Evolutionary conservation across 2,113 vertebrate genomes (phyloP), one percentile per base, ranked within the genome.

Genomic region (Pangasianodon gigas): DNA sequence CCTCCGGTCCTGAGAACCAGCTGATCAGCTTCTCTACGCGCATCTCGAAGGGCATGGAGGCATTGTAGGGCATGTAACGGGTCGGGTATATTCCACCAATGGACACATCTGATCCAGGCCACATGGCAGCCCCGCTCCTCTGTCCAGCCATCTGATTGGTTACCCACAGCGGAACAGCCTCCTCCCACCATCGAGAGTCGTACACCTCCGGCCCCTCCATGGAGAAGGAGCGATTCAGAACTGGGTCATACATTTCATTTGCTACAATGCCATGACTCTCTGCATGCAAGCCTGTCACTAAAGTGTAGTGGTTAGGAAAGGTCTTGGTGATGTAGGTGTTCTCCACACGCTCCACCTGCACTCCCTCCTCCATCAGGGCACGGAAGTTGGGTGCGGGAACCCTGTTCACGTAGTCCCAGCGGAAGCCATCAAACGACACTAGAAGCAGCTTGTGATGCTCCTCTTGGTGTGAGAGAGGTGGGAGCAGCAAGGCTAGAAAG

Each of bases 251-350:
- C 97, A 98, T 98, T 94, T 98, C 96, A 67, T 98, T 98, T 24
- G 97, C 97, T 24, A 99, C 93, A 0, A 99, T 97, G 24, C 98
- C 98, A 0, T 99, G 98, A 93, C 96, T 98, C 94, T 99, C 98
- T 3, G 98, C 97, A 0, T 98, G 98, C 44, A 99, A 94, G 48
- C 98, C 98, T 0, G 98, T 99, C 87, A 99, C 98, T 89, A 99
- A 96, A 90, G 96, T 98, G 58, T 99, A 99, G 93, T 99, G 98
- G 94, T 99, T 99, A 62, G 98, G 98, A 93, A 99, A 99, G 0
- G 98, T 99, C 95, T 99, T 99, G 85, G 98, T 99, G 95, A 97
- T 95, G 85, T 99, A 99, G 91, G 97, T 93, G 44, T 99, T 99
- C 6, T 87, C 96, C 84, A 99, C 94, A 21, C 97, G 92, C 92